phyloP scores from a whole-genome alignment of 2,797 vertebrate species.

The Phrynocephalus forsythii region DNA sequence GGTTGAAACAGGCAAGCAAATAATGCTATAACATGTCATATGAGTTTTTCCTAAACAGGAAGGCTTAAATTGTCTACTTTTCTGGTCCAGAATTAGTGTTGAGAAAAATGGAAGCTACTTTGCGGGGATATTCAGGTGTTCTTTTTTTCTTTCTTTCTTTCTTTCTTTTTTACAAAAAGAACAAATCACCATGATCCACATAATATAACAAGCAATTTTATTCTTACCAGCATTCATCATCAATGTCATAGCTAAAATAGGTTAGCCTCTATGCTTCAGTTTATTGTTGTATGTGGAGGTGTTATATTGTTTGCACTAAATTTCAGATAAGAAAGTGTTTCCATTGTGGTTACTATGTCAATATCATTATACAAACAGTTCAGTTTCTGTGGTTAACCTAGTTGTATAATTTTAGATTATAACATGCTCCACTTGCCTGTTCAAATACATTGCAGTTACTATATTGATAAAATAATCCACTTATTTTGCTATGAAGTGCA shows the following conservation, averaged over 20 bases:
- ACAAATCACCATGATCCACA: not conserved
- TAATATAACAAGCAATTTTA: not conserved
- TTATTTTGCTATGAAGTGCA: conserved; percentile 19
- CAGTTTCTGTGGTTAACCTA: not conserved
- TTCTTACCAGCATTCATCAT: not conserved
- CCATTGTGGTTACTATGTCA: not conserved
- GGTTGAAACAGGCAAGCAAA: not conserved
- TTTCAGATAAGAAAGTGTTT: not conserved
- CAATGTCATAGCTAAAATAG: not conserved
- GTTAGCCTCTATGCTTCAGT: not conserved
- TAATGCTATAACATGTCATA: not conserved
- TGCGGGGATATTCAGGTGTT: not conserved
- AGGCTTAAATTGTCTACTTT: not conserved
- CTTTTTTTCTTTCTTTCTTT: no score
- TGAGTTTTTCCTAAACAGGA: not conserved
- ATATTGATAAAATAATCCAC: conserved; percentile 21
- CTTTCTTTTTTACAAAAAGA: no score
- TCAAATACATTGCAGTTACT: not conserved
- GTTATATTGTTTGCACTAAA: not conserved
- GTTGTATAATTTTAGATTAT: conserved; percentile 35
- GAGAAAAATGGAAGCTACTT: not conserved
- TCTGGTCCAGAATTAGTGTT: not conserved
- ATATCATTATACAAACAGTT: not conserved
- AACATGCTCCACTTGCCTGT: not conserved
- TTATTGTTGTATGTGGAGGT: not conserved